A percentile compares a stretch with the other conserved stretches of the same genome.
phyloP scores from a whole-genome alignment of 2,113 vertebrate species.

The Colossoma macropomum region DNA sequence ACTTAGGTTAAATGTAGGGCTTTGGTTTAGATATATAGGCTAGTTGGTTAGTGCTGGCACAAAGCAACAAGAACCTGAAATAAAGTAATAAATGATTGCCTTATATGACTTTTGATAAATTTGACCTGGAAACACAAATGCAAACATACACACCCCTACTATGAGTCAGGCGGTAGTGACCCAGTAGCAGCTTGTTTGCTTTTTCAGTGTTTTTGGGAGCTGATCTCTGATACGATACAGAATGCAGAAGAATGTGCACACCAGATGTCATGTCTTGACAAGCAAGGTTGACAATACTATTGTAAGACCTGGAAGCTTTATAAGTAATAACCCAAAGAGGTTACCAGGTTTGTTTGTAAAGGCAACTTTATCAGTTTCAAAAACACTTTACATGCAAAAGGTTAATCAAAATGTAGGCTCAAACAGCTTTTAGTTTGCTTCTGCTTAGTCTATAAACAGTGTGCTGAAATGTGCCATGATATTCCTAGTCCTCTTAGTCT shows the following conservation, averaged over 20 bases:
- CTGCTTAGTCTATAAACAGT: not conserved
- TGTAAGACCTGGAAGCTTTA: not conserved
- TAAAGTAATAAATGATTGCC: not conserved
- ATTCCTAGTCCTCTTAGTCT: not conserved
- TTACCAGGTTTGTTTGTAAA: not conserved
- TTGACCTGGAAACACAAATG: not conserved
- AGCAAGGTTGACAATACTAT: not conserved
- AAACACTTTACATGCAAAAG: too few species aligned
- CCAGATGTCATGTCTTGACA: not conserved
- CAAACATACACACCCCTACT: not conserved
- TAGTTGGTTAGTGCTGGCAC: not conserved
- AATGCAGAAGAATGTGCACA: not conserved
- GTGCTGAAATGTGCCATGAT: not conserved
- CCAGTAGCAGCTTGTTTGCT: not conserved
- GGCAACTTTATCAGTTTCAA: too few species aligned
- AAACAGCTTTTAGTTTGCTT: not conserved
- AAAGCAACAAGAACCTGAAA: not conserved
- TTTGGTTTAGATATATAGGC: not conserved
- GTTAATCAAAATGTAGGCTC: not conserved
- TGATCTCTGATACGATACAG: not conserved
- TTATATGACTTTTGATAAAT: not conserved
- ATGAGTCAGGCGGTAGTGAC: not conserved
- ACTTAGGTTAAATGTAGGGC: not conserved
- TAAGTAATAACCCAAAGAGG: not conserved
- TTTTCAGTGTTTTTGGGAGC: not conserved